phyloP scores from a whole-genome alignment of 2,797 vertebrate genomes.

The Erethizon dorsatum region DNA sequence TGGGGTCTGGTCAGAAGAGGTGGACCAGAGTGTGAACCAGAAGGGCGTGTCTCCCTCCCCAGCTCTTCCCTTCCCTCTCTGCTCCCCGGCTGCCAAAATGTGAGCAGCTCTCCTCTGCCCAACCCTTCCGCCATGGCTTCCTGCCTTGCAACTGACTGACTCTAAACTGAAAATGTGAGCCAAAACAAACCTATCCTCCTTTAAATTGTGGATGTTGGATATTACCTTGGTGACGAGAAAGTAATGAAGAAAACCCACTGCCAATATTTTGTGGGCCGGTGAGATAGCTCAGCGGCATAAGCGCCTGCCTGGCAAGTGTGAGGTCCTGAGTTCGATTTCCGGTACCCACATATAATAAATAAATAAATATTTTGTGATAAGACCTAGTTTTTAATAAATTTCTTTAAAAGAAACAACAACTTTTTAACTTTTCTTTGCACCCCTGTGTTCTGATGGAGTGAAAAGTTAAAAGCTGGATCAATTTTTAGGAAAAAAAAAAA shows the following conservation, averaged over 20 bases:
- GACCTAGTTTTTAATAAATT: background rate
- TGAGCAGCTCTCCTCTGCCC: background rate
- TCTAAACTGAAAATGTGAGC: background rate
- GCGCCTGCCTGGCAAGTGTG: too few species aligned
- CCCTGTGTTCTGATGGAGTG: background rate
- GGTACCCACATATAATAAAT: too few species aligned
- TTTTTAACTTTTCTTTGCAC: background rate
- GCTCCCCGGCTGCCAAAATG: background rate
- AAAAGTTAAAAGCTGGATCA: constrained; percentile 1
- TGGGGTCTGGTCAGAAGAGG: background rate
- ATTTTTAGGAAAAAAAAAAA: constrained; percentile 30
- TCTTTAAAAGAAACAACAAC: background rate
- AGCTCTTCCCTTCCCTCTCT: background rate
- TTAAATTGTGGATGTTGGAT: background rate
- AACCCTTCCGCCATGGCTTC: background rate
- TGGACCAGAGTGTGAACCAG: background rate
- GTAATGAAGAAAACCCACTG: background rate
- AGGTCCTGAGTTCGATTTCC: too few species aligned
- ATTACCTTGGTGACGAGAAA: background rate
- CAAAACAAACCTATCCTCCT: background rate
- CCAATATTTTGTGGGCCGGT: background rate
- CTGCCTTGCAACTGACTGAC: background rate
- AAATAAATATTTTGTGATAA: background rate
- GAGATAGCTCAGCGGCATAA: too few species aligned
- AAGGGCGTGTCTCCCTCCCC: background rate